Conservation (phyloP, 2,113 vertebrate genomes). For the Sebastes fasciatus region DNA sequence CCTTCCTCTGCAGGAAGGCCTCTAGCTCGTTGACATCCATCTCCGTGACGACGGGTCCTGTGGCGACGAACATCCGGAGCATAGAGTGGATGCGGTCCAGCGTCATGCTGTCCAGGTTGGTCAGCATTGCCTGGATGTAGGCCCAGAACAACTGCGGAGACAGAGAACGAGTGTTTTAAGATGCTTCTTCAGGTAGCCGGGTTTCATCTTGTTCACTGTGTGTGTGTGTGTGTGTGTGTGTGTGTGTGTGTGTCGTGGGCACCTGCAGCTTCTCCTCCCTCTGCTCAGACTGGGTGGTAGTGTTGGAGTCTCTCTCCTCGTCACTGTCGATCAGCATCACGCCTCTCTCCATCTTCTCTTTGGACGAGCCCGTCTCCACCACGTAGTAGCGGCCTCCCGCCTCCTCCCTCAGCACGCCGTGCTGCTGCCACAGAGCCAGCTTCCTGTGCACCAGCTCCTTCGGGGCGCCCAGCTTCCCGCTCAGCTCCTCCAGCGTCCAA, state of each 20-base stretch:
- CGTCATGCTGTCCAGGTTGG: constrained; percentile 96
- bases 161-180: background rate
- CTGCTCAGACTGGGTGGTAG: constrained; percentile 97
- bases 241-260: background rate
- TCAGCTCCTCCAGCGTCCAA: constrained; percentile 93
- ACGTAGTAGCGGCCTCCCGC: constrained; percentile 88
- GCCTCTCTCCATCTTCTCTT: constrained; percentile 88
- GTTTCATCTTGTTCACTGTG: background rate
- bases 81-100: constrained; percentile 98
- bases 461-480: constrained; percentile 89
- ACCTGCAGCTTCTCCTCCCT: constrained; percentile 99
- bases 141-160: constrained; percentile 95
- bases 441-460: constrained; percentile 91
- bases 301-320: constrained; percentile 96
- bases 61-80: constrained; percentile 98
- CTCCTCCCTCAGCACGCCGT: constrained; percentile 93
- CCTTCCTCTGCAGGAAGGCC: constrained; percentile 95
- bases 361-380: constrained; percentile 90
- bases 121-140: constrained; percentile 99
- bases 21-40: constrained; percentile 95
- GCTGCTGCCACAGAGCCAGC: constrained; percentile 96
- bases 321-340: constrained; percentile 96
- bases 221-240: constrained; percentile 4
- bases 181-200: background rate
- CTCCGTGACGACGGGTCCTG: constrained; percentile 92